These are phyloP conservation scores for Dasypogon diadema DNA, from an alignment of 2,888 invertebrate species.

Conservation along the genomic window DNA sequence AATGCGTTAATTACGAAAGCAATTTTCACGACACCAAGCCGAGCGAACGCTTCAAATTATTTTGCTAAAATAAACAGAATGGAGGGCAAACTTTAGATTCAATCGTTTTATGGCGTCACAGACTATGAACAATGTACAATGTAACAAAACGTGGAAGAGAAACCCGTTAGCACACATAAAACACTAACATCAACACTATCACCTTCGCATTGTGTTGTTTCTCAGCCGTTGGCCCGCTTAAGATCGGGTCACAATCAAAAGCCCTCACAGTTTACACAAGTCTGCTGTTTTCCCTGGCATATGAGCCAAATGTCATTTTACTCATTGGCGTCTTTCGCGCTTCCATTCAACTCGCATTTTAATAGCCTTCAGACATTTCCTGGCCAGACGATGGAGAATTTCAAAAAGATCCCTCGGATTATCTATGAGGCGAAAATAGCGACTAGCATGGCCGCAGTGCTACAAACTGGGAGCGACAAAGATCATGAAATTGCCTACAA, in stretches of 20 bases:
- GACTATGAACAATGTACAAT: too few relatives aligned
- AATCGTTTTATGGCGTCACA: too few relatives aligned
- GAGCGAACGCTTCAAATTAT: too few relatives aligned
- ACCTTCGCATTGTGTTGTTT: too few relatives aligned
- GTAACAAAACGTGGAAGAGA: too few relatives aligned
- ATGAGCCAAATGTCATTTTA: not conserved
- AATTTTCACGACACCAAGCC: too few relatives aligned
- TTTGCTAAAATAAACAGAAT: too few relatives aligned
- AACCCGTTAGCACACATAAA: too few relatives aligned
- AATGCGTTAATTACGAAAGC: too few relatives aligned
- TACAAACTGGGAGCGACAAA: not conserved
- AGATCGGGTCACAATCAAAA: conserved; percentile 8
- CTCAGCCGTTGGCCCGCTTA: not conserved
- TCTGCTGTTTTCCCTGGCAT: not conserved
- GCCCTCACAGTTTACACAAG: not conserved
- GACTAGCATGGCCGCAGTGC: too few relatives aligned
- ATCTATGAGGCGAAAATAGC: conserved; percentile 18
- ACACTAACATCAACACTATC: too few relatives aligned
- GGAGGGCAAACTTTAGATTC: too few relatives aligned
- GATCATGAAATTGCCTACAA: not conserved
- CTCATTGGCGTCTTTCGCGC: conserved; percentile 18
- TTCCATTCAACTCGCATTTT: conserved; percentile 32
- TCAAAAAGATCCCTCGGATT: conserved; percentile 11
- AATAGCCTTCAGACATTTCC: conserved; percentile 45
- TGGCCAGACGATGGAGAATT: conserved; percentile 35